Conservation (phyloP, 2,888 invertebrate genomes). For the Thumatha senex region DNA sequence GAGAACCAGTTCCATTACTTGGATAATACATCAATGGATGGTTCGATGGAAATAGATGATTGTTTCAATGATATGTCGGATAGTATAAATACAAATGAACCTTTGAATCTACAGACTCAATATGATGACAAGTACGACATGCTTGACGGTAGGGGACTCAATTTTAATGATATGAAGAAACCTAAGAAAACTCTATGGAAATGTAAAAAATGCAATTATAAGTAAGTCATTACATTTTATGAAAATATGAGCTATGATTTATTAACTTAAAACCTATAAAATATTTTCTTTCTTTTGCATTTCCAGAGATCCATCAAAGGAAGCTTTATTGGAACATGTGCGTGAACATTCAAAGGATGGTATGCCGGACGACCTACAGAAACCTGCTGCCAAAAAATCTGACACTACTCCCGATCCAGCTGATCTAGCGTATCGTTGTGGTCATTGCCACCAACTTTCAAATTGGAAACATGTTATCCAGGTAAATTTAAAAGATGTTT, state of each 20-base stretch:
- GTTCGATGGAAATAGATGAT: conserved; percentile 74
- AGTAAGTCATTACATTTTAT: conserved; percentile 77
- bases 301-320: conserved; percentile 74
- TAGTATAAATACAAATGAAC: conserved; percentile 72
- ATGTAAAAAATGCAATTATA: conserved; percentile 95
- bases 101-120: conserved; percentile 83
- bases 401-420: conserved; percentile 70
- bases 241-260: not conserved
- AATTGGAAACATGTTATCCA: conserved; percentile 94
- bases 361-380: conserved; percentile 44
- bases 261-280: not conserved
- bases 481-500: conserved; percentile 72
- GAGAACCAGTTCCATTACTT: conserved; percentile 76
- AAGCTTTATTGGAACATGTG: conserved; percentile 75
- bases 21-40: conserved; percentile 67
- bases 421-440: conserved; percentile 86
- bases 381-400: conserved; percentile 49
- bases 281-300: conserved; percentile 1
- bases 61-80: conserved; percentile 76
- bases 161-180: conserved; percentile 69
- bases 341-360: conserved; percentile 68
- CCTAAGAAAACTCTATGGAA: conserved; percentile 92
- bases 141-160: conserved; percentile 51
- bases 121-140: conserved; percentile 56
- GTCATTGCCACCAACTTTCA: conserved; percentile 91